Base-by-base conservation (phyloP, 2,888 invertebrate genomes). In the Stegophylla sp. region DNA sequence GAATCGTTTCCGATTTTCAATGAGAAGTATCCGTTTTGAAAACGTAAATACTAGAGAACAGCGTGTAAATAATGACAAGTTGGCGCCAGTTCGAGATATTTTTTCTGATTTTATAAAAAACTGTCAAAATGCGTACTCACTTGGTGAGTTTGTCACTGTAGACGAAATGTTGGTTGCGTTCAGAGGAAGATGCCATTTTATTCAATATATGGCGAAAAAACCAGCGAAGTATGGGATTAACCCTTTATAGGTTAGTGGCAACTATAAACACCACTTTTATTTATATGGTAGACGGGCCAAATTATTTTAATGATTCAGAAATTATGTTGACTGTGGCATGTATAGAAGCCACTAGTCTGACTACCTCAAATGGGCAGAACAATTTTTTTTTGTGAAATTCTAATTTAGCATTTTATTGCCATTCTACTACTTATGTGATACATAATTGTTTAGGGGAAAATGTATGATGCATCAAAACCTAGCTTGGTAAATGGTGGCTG, bases 241-340 rank as follows among this genome's bases (percentile, higher is more conserved):
- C 59, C 59, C 59, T 59, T 59, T 59, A 59, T 59, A 13, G 20
- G 59, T 59, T 59, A 59, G 59, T 59, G 59, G 59, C 13, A 12
- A 3, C 3, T 20, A n/a, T 59, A 26, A 23, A 26, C 12, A 23
- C 59, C 26, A 59, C 59, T 59, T 59, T 23, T 13, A 17, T 59
- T 26, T 26, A 4, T 59, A 59, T 9, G 7, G 23, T 59, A 59
- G 59, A 59, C 13, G 51, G 7, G 51, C 51, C 7, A 3, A 10
- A 15, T 51, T 15, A 51, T 51, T 15, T 51, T 51, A 13, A 59
- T 26, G 59, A 26, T 23, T 20, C 17, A 59, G 23, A 59, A 20
- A 59, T 26, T 20, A 59, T 23, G 4, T n/a, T 3, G 23, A 59
- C 59, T 26, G 59, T 59, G 59, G 59, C 59, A 59, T 59, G 7